Conservation (phyloP, 2,888 invertebrate genomes). For the Pristionchus japonicus region DNA sequence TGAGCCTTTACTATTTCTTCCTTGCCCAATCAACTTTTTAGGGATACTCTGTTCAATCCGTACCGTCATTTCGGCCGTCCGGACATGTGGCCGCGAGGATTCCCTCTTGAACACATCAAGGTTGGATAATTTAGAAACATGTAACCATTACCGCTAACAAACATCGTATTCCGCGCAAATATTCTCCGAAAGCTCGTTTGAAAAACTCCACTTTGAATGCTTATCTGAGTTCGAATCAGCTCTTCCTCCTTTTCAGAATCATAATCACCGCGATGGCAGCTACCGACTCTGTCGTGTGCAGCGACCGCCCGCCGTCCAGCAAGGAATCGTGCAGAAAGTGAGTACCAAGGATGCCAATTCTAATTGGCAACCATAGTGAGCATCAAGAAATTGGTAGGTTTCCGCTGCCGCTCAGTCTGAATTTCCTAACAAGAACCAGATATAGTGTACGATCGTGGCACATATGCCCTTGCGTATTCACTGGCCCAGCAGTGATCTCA, state of each 20-base stretch:
- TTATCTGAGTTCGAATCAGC: no score
- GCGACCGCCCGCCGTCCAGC: conserved; percentile 56
- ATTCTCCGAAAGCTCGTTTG: no score
- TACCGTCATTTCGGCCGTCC: conserved; percentile 54
- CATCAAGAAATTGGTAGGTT: no score
- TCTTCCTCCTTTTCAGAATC: conserved; percentile 9
- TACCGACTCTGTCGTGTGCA: conserved; percentile 50
- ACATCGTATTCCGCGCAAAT: no score
- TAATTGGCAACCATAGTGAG: no score
- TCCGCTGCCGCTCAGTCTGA: no score
- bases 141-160: neutral
- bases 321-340: conserved; percentile 57
- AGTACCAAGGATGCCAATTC: no score
- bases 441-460: no score
- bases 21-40: neutral
- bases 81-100: conserved; percentile 61
- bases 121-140: neutral
- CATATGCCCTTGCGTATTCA: no score
- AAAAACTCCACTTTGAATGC: no score
- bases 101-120: conserved; percentile 53
- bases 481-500: no score
- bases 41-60: conserved; percentile 55
- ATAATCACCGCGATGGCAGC: neutral
- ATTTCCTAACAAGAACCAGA: no score
- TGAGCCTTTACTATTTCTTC: neutral